Base-by-base conservation (phyloP, 2,888 invertebrate genomes). In the Sarcophaga rosellei region DNA sequence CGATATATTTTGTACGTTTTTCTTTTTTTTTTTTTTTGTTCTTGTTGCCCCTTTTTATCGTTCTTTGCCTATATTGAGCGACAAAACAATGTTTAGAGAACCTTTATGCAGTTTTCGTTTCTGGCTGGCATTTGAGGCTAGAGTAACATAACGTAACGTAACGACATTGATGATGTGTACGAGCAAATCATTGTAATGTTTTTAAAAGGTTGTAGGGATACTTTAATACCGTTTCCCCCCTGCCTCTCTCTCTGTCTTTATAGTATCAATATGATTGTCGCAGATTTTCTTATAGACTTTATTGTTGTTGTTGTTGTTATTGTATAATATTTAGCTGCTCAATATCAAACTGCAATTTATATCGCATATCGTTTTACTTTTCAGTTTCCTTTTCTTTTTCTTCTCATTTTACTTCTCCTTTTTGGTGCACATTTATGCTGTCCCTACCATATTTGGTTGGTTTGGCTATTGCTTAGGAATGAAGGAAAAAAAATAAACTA, bases 361-460 rank as follows among this genome's bases (percentile, higher is more conserved):
- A 77, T 35, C 35, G 35, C 35, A 35, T 53, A 74, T 77, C 68
- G 44, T 57, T 59, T 73, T 73, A 70, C 45, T 80, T 65, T 70
- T 70, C n/a, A 75, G 45, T 57, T 72, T 72, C 69, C 59, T 79
- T 63, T 69, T 69, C 17, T 47, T 47, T 17, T 75, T 8, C 35
- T 57, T 79, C 35, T 8, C 35, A 35, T 35, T 35, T 35, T 35
- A 10, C 35, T 35, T 35, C 35, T 61, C 15, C 12, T 59, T 78
- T 74, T 78, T 45, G 63, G 61, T 65, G 77, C 63, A 85, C 63
- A 85, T 76, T 83, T 86, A 77, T 81, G 78, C 78, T 81, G 84
- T 80, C 76, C 76, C 53, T 17, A 62, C 86, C 86, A 81, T 86
- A 86, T 86, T 84, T 81, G 86, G 86, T 62, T 35, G 35, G 35